Evolutionary conservation across 2,113 vertebrate genomes (phyloP), one percentile per base, ranked within the genome.

Genomic region (Delphinus delphis): DNA sequence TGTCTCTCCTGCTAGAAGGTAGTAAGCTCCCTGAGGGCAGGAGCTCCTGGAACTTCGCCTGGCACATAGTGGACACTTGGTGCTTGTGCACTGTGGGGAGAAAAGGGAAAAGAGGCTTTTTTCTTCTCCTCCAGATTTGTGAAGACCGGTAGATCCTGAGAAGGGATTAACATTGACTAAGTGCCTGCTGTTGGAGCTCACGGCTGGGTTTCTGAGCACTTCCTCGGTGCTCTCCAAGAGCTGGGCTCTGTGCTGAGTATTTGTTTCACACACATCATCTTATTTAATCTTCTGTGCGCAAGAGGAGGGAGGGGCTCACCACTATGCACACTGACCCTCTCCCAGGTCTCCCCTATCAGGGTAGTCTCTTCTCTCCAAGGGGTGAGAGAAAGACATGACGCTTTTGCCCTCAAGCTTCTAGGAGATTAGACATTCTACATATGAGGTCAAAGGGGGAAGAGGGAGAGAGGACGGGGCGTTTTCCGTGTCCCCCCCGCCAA

Each of bases 291-390:
- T 90, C 73, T 68, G 21, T 50, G 50, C 47, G 26, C 76, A 23
- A 38, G 36, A 33, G 9, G 28, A 58, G 36, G 47, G 20, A 63
- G 14, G 8, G 6, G 3, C 62, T 79, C 23, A 44, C 44, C 55
- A 20, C 36, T 63, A 14, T 17, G 67, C 21, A 55, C 13, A 3
- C 14, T 20, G 31, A 44, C 31, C 65, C 6, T 21, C 2, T 12
- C 21, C 38, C 47, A 1, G 0, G 0, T 17, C 13, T 38, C 38
- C 65, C 8, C 18, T 25, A 0, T 28, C 0, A 0, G 13, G 12
- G 80, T 81, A 71, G 44, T 88, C 58, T 26, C n/a, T n/a, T 50
- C 44, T 92, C 68, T 91, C 65, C 12, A 38, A 67, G 81, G 53
- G 6, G 33, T 41, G 31, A 36, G 31, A 26, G 55, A 60, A 84